Conservation (phyloP, 2,888 invertebrate genomes). For the Eucriotettix oculatus region DNA sequence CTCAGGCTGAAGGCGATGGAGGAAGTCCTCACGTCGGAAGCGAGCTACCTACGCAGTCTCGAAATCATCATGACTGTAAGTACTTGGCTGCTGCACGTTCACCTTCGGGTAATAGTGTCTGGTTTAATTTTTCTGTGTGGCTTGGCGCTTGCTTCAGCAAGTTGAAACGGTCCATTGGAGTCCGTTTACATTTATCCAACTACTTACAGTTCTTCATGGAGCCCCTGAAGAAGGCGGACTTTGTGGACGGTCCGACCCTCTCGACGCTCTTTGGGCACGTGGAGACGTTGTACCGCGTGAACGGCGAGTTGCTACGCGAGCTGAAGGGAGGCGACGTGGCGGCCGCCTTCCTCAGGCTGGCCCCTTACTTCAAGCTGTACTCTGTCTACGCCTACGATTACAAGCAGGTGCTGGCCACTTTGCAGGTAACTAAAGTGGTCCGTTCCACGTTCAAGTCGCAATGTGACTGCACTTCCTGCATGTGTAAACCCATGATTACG, state of each 20-base stretch:
- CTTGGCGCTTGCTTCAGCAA: too few species aligned
- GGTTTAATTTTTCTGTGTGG: too few species aligned
- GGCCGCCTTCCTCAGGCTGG: slow-evolving; percentile 48
- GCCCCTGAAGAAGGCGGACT: slow-evolving; percentile 34
- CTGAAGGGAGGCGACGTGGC: slow-evolving; percentile 42
- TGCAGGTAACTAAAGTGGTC: slow-evolving; percentile 33
- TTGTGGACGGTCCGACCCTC: slow-evolving; percentile 32
- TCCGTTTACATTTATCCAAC: too few species aligned
- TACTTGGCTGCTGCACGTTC: neutral
- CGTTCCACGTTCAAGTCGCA: neutral
- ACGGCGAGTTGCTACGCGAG: slow-evolving; percentile 40
- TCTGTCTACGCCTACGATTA: slow-evolving; percentile 62
- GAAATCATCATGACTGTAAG: slow-evolving; percentile 41
- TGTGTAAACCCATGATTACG: too few species aligned
- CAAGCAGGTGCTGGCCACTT: slow-evolving; percentile 38
- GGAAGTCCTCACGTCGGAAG: slow-evolving; percentile 54
- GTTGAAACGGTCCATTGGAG: too few species aligned
- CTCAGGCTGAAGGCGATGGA: slow-evolving; percentile 34
- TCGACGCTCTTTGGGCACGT: slow-evolving; percentile 44
- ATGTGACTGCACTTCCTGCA: too few species aligned
- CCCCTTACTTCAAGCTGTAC: slow-evolving; percentile 62
- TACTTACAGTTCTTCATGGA: slow-evolving; percentile 36
- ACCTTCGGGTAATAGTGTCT: neutral
- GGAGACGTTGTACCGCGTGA: slow-evolving; percentile 43
- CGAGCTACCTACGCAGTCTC: slow-evolving; percentile 47